These are phyloP conservation scores for Carettochelys insculpta DNA, from an alignment of 2,113 vertebrate species.

Conservation along the genomic window DNA sequence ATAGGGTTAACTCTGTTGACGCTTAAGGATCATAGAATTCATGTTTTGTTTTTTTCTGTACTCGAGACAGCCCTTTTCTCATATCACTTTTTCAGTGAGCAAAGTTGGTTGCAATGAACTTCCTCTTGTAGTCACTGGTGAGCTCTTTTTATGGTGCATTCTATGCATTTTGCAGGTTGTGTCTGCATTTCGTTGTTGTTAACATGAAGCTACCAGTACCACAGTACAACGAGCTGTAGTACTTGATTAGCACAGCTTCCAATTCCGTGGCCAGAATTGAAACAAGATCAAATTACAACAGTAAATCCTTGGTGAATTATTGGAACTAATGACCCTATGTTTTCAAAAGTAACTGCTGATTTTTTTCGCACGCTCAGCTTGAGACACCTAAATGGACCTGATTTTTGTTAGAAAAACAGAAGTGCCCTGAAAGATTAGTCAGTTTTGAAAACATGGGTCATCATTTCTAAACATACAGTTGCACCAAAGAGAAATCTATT, in stretches of 20 bases:
- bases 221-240: neutral
- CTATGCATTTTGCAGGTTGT: neutral
- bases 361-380: neutral
- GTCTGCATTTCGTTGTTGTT: neutral
- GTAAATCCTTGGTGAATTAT: neutral
- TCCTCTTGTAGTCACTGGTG: slow-evolving; percentile 43
- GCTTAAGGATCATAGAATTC: neutral
- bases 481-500: neutral
- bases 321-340: neutral
- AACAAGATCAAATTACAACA: slow-evolving; percentile 17
- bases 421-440: neutral
- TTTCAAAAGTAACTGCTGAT: neutral
- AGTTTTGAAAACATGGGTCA: neutral
- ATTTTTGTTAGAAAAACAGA: neutral
- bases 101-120: slow-evolving; percentile 27
- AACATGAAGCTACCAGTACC: neutral
- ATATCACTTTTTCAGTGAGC: slow-evolving; percentile 59
- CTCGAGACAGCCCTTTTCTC: slow-evolving; percentile 47
- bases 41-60: slow-evolving; percentile 16
- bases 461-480: neutral
- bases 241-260: neutral
- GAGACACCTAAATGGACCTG: neutral
- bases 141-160: neutral
- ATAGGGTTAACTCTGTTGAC: neutral
- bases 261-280: neutral